Conservation (phyloP, 2,797 vertebrate species). For the Sebastes wilsoni region DNA sequence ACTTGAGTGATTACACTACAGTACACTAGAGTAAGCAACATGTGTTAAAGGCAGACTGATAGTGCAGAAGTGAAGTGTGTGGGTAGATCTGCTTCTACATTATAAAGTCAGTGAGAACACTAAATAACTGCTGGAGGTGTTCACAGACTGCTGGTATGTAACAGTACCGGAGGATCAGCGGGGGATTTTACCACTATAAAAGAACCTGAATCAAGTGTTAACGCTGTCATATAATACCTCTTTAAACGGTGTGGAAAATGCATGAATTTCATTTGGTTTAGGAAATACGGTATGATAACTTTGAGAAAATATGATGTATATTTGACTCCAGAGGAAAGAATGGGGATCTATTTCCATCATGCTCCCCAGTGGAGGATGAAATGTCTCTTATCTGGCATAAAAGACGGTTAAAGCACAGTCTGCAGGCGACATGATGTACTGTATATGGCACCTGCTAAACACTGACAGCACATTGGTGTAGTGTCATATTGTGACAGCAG, state of each 20-base stretch:
- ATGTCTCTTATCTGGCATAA: background rate
- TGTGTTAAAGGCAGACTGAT: background rate
- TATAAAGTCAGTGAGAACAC: background rate
- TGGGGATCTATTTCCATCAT: background rate
- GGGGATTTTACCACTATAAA: background rate
- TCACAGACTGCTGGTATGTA: background rate
- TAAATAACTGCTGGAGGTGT: constrained; percentile 5
- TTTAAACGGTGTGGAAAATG: constrained; percentile 11
- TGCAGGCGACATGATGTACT: background rate
- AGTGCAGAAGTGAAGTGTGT: background rate
- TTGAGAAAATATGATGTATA: background rate
- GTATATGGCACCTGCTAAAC: background rate
- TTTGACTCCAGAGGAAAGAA: background rate
- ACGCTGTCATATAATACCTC: background rate
- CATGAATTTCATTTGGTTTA: background rate
- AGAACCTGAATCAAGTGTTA: background rate
- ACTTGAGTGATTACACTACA: background rate
- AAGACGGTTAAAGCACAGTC: background rate
- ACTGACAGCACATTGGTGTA: background rate
- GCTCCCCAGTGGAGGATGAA: background rate
- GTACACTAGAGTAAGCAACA: background rate
- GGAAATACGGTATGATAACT: background rate
- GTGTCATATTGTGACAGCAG: constrained; percentile 22
- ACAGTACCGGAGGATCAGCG: background rate
- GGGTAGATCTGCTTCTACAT: background rate